Evolutionary conservation across 2,797 vertebrate species (phyloP), one percentile per base, ranked within the genome.

Genomic region (Lerista edwardsae): DNA sequence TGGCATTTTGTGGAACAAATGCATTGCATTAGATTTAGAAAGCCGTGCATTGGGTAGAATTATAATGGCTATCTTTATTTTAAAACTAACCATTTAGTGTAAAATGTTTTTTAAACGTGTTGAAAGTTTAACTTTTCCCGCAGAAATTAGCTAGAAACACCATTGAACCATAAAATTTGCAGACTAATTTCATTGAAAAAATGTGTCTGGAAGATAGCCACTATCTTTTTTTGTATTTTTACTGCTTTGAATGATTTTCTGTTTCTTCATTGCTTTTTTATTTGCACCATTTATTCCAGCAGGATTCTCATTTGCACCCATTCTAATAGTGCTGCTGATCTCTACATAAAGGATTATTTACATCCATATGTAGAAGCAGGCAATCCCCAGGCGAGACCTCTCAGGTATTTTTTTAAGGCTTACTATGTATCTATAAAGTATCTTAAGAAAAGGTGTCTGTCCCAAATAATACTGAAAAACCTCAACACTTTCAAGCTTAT

Each of bases 331-430:
- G 99, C 99, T 85, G 99, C 99, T 95, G 99, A 99, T 96, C 97
- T 99, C 96, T 99, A 99, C 97, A 99, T 99, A 96, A 99, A 99
- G 97, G 98, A 99, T 97, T 99, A 99, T 96, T 98, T 99, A 97
- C 99, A 99, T 97, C 99, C 99, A 88, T 99, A 99, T 92, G 98
- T 99, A 93, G 98, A 99, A 96, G 97, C 98, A 95, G 99, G 99
- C 96, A 99, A 99, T 95, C 96, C 97, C 85, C 98, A 99, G 93
- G 99, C 99, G 94, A 98, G 98, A 98, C 99, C 99, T 97, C 98
- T 99, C 98, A 99, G 99, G 99, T 99, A 97, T 95, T 94, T 92
- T 91, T 94, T 96, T 94, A 96, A 96, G 95, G 96, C 93, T 96
- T 96, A 94, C 95, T 96, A 93, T 88, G 80, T 96, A 93, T 96